Base-by-base conservation (phyloP, 2,113 vertebrate genomes). In the Camelus bactrianus region DNA sequence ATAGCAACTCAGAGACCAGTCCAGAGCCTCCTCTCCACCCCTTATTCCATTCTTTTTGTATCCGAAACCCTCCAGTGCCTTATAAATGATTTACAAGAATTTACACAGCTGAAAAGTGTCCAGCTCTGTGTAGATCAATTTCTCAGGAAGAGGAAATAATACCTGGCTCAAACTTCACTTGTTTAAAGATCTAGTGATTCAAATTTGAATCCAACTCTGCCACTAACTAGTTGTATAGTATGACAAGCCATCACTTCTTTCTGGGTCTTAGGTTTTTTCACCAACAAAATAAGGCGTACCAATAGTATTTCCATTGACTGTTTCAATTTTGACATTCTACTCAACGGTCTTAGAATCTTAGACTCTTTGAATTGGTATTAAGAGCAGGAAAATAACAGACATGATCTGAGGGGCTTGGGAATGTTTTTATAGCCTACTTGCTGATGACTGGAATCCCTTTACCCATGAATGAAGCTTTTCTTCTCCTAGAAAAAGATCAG, bases 261-360 rank as follows among this genome's bases (percentile, higher is more conserved):
- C 73, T 42, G 2, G 22, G 19, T 92, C 42, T 97, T 54, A 76
- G 35, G 35, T 64, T 89, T 86, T 80, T 58, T 75, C 38, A 67
- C 60, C 79, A 83, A 81, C 11, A 87, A 86, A 91, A 67, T 62
- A 58, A 95, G 28, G 38, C 73, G 20, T 19, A 65, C 17, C 67
- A 52, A 28, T 1, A 30, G 26, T 24, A 77, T 38, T 65, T 96
- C 54, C 58, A 48, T 1, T 9, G 13, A 14, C 11, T 1, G 35
- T 42, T 96, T 81, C 6, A 54, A 12, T 77, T 89, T 26, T 81
- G 72, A 93, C 92, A 91, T 69, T 70, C 32, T 69, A 56, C 19
- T 84, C 42, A 89, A 42, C 2, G 42, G 19, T 54, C 64, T 38
- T 64, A 69, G 38, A 72, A 38, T n/a, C 52, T 19, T 72, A 75